Evolutionary conservation across 2,113 vertebrate species (phyloP).

Genomic region (Hipposideros armiger): DNA sequence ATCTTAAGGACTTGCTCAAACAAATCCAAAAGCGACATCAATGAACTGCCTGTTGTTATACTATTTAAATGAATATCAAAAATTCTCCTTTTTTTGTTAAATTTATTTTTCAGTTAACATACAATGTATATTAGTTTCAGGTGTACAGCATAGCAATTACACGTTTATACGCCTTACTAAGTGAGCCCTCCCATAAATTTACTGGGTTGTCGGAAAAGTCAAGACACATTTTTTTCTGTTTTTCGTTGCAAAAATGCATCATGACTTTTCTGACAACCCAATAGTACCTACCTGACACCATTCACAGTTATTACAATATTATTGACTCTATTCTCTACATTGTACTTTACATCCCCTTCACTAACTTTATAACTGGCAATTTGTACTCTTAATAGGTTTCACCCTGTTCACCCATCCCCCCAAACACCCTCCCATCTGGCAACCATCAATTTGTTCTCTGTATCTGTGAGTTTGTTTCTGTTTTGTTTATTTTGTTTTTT

Average conservation of each 20-base stretch:
- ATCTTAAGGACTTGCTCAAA: not conserved
- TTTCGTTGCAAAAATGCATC: no score
- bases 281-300: not conserved
- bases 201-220: no score
- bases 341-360: not conserved
- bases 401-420: not conserved
- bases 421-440: not conserved
- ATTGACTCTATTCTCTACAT: not conserved
- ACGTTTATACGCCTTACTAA: not conserved
- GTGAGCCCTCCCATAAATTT: not conserved
- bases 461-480: not conserved
- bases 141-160: not conserved
- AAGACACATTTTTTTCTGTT: no score
- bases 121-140: not conserved
- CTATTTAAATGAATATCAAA: not conserved
- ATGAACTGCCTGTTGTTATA: not conserved
- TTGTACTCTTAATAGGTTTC: not conserved
- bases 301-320: not conserved
- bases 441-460: not conserved
- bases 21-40: not conserved
- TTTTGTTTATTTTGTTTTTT: not conserved
- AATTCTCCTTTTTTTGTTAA: not conserved
- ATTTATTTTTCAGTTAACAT: not conserved
- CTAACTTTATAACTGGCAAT: not conserved
- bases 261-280: no score